Conservation (phyloP, 2,797 vertebrate genomes). For the Cephalopachus bancanus region DNA sequence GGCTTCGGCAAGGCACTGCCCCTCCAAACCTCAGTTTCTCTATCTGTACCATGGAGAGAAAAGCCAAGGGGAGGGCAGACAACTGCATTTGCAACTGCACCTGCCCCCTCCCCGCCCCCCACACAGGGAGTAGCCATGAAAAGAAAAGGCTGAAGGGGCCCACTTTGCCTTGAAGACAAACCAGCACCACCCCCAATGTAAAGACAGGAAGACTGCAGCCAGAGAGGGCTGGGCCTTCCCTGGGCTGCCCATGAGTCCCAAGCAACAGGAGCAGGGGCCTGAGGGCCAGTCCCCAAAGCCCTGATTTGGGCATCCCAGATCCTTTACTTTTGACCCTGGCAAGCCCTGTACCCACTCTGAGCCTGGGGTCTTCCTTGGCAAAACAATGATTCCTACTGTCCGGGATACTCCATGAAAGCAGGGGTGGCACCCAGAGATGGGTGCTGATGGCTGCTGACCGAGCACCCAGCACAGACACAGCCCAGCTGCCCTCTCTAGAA, state of each 20-base stretch:
- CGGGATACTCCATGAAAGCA: background rate
- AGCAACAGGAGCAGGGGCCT: background rate
- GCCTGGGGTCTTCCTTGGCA: background rate
- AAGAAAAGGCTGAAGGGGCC: background rate
- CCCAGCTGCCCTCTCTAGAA: background rate
- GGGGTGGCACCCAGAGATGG: background rate
- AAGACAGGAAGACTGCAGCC: background rate
- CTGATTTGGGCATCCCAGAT: background rate
- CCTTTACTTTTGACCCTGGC: background rate
- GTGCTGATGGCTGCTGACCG: background rate
- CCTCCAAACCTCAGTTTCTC: background rate
- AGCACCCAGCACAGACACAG: background rate
- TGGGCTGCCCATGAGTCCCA: background rate
- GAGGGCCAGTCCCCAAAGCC: too few species aligned
- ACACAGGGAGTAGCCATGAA: background rate
- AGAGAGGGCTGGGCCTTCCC: background rate
- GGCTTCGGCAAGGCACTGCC: background rate
- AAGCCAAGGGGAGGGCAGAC: background rate
- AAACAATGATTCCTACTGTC: background rate
- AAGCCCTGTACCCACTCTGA: background rate
- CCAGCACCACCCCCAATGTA: background rate
- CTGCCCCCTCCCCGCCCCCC: background rate
- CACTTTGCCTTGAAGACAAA: background rate
- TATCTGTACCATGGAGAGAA: background rate
- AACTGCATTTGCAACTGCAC: too few species aligned